These are phyloP conservation scores for Drosophila seguyi DNA, from an alignment of 1,140 invertebrate species.

Conservation along the genomic window DNA sequence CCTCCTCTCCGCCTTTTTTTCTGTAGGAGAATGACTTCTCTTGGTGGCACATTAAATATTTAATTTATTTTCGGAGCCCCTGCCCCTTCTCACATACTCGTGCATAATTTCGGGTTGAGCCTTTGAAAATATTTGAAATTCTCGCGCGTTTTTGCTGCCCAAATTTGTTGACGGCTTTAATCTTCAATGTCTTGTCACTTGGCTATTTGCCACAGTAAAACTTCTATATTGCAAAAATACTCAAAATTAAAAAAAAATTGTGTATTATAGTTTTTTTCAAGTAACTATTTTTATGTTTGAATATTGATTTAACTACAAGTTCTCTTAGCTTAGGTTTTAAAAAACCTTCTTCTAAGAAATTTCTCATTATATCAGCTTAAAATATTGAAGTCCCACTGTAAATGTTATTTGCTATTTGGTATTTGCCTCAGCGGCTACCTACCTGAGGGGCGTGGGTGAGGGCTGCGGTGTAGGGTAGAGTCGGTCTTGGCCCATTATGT, in stretches of 20 bases:
- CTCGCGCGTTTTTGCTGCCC: conserved; percentile 20
- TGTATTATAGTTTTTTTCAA: too few species aligned
- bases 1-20: neutral
- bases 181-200: conserved; percentile 30
- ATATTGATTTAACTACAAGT: too few species aligned
- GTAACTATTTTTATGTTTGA: neutral
- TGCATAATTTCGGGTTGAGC: conserved; percentile 26
- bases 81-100: neutral
- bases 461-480: conserved; percentile 1
- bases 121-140: conserved; percentile 29
- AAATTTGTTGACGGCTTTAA: conserved; percentile 34
- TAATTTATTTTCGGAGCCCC: conserved; percentile 29
- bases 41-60: conserved; percentile 45
- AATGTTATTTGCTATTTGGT: conserved; percentile 23
- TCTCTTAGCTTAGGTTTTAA: too few species aligned
- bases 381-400: conserved; percentile 6
- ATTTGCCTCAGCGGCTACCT: conserved; percentile 34
- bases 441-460: conserved; percentile 34
- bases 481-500: conserved; percentile 39
- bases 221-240: neutral
- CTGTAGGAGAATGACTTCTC: neutral
- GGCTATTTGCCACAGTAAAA: conserved; percentile 8
- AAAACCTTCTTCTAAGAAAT: too few species aligned
- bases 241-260: rapidly evolving
- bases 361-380: too few species aligned